phyloP scores from a whole-genome alignment of 35 echinoderm and acorn worm genomes.

The Hemicentrotus pulcherrimus region DNA sequence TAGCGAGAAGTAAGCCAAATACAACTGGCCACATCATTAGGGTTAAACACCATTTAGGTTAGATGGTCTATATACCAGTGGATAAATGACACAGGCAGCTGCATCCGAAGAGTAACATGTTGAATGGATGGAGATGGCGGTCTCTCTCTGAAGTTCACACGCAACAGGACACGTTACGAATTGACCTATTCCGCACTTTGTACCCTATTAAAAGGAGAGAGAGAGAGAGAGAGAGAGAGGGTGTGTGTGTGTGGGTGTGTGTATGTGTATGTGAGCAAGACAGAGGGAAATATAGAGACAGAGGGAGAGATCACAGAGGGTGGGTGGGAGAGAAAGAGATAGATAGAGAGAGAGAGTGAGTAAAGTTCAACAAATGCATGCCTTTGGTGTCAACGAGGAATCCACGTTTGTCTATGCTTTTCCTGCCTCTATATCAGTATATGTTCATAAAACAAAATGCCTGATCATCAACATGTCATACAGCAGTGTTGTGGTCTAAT shows the following conservation, averaged over 20 bases:
- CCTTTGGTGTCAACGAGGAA: constrained; percentile 9
- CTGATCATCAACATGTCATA: not conserved
- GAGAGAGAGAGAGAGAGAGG: not conserved
- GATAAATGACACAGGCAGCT: not conserved
- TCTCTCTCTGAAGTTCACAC: not conserved
- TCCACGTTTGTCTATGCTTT: not conserved
- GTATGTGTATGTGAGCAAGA: too few species aligned
- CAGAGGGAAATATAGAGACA: too few species aligned
- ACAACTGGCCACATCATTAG: constrained; percentile 16
- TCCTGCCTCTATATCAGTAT: not conserved
- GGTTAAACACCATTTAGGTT: constrained; percentile 18
- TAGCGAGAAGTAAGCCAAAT: not conserved
- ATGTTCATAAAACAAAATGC: not conserved
- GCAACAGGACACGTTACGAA: not conserved
- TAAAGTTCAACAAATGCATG: not conserved
- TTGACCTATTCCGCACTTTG: not conserved
- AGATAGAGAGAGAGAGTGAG: not conserved
- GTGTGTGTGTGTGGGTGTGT: too few species aligned
- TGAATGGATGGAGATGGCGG: not conserved
- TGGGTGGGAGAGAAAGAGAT: too few species aligned
- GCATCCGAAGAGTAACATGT: not conserved
- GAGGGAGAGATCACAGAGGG: too few species aligned
- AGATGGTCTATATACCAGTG: not conserved
- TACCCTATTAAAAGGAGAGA: not conserved
- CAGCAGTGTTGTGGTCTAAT: not conserved